phyloP scores from a whole-genome alignment of 2,888 invertebrate species.

The Chelonus formosanus region DNA sequence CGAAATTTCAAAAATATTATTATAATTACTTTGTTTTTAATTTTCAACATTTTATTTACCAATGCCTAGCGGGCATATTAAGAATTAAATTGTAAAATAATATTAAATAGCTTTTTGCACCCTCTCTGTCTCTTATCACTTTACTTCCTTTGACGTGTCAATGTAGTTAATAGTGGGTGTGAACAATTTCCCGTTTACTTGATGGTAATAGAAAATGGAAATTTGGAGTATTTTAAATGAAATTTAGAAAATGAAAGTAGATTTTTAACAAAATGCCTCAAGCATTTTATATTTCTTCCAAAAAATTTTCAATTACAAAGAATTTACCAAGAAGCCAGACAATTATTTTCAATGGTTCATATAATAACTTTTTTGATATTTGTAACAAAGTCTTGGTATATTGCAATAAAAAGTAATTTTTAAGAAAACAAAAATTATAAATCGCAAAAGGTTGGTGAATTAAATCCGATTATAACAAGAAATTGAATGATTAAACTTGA shows the following conservation, averaged over 20 bases:
- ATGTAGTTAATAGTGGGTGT: conserved; percentile 23
- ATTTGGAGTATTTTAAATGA: background rate
- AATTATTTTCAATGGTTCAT: too few species aligned
- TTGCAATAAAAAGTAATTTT: too few species aligned
- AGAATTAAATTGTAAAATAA: conserved; percentile 3
- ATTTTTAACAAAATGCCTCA: too few species aligned
- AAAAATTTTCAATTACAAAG: too few species aligned
- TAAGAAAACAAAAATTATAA: too few species aligned
- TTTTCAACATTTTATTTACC: background rate
- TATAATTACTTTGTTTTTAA: too few species aligned
- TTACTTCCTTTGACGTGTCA: conserved; percentile 6
- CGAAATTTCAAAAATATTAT: too few species aligned
- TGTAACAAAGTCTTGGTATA: too few species aligned
- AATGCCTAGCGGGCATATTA: conserved; percentile 4
- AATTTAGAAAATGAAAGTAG: background rate
- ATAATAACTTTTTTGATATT: too few species aligned
- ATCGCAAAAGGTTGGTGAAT: background rate
- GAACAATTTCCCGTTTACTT: conserved; percentile 39
- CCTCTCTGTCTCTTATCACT: conserved; percentile 8
- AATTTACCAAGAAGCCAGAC: too few species aligned
- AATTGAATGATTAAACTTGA: conserved; percentile 3
- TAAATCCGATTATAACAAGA: conserved; percentile 9
- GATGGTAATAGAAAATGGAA: conserved; percentile 3
- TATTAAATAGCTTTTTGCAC: conserved; percentile 5
- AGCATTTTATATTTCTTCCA: too few species aligned